Conservation (phyloP, 2,888 invertebrate species). For the Neria commutata region DNA sequence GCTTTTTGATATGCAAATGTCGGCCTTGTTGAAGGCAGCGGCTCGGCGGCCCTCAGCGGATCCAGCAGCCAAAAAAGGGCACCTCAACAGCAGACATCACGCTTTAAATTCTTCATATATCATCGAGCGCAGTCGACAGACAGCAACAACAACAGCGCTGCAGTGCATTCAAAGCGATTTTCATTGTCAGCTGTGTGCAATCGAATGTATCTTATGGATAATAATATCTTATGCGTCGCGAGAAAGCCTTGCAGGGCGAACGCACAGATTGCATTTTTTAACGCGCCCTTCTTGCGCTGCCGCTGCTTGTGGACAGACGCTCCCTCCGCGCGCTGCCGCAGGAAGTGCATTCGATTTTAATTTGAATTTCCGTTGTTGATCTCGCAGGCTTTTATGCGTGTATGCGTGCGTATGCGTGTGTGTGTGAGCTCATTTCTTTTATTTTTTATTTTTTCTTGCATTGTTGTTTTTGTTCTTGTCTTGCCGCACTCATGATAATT, state of each 20-base stretch:
- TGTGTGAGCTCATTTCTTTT: background rate
- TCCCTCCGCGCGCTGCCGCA: slow-evolving; percentile 4
- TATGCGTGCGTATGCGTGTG: slow-evolving; percentile 13
- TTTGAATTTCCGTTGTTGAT: slow-evolving; percentile 53
- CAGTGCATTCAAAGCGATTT: too few species aligned
- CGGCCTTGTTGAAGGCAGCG: too few species aligned
- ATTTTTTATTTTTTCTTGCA: too few species aligned
- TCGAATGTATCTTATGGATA: slow-evolving; percentile 15
- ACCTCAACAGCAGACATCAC: too few species aligned
- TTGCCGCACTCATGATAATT: background rate
- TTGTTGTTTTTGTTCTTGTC: too few species aligned
- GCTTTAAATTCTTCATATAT: too few species aligned
- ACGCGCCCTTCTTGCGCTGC: background rate
- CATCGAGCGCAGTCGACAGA: too few species aligned
- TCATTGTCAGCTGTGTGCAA: slow-evolving; percentile 25
- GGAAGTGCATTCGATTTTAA: slow-evolving; percentile 49
- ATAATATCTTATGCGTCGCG: too few species aligned
- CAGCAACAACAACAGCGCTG: background rate
- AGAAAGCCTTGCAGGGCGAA: background rate
- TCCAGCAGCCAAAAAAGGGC: too few species aligned
- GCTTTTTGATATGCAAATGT: background rate
- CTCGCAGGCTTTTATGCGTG: background rate
- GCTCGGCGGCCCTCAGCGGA: too few species aligned
- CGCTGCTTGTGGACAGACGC: background rate
- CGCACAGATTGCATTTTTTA: background rate